Conservation (phyloP, 2,888 invertebrate species). For the Eupeodes latifasciatus region DNA sequence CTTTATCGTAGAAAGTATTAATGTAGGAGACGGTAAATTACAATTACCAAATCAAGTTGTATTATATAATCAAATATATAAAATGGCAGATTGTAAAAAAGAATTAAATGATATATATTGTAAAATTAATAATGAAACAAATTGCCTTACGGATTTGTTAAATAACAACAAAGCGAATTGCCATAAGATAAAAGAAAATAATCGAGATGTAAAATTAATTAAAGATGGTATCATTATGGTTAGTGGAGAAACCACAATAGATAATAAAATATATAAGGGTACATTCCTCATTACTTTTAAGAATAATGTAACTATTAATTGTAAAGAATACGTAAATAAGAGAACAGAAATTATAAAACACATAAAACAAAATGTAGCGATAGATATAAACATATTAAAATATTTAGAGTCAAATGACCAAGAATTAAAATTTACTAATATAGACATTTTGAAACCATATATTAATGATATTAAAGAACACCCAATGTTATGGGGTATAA, state of each 20-base stretch:
- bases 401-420: background rate
- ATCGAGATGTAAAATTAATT: background rate
- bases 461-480: background rate
- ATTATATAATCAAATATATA: background rate
- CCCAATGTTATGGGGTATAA: constrained; percentile 1
- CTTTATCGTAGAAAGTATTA: background rate
- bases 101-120: constrained; percentile 8
- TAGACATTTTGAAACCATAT: background rate
- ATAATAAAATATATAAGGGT: background rate
- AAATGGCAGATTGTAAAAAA: constrained; percentile 1
- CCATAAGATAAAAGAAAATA: constrained; percentile 13
- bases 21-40: background rate
- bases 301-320: background rate
- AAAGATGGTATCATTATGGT: background rate
- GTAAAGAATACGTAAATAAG: background rate
- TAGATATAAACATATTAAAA: background rate
- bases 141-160: background rate
- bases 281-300: background rate
- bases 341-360: background rate
- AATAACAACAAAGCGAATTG: background rate
- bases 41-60: constrained; percentile 5
- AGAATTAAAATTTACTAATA: constrained; percentile 1
- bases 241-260: constrained; percentile 5
- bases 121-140: constrained; percentile 6
- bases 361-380: background rate